Evolutionary conservation across 1,140 invertebrate genomes (phyloP), one percentile per base, ranked within the genome.

Genomic region (Drosophila lacteicornis): DNA sequence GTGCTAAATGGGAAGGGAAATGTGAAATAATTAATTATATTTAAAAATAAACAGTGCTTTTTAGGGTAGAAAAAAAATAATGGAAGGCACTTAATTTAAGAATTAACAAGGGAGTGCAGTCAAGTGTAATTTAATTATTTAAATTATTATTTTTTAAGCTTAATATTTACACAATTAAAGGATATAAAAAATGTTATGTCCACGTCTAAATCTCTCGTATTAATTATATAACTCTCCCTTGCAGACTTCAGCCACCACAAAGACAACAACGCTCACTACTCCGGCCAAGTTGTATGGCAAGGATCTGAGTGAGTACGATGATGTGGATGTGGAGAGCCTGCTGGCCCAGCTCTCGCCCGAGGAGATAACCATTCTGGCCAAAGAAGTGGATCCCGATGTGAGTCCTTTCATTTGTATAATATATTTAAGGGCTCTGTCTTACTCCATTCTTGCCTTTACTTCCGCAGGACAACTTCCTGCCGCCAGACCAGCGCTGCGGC

Each of bases 331-430:
- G 65, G 99, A 99, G 93, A 97, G 98, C 82, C 94, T 99, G n/a
- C 94, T 99, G 77, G 94, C 97, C 43, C 98, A 99, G 91, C 94
- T 99, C 50, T 97, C 98, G 62, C 95, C 96, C 15, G 99, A 99
- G 93, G 99, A 99, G 94, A 96, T 99, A 55, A 98, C 98, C 84
- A 97, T 99, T 93, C 94, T 99, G 69, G 98, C 98, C 82, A 98
- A 98, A 94, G 99, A 99, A 95, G 98, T 99, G 70, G 99, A 99
- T 95, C 99, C 99, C 80, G 99, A 99, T 95, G 98, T 99, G 95
- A 98, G 97, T 79, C 19, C 0, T 4, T 0, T 17, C 1, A 4
- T 3, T 38, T 9, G 15, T 2, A 17, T 13, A 13, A 0, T 9
- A 8, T 2, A 6, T 11, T 17, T 11, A 12, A 9, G 13, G 11